These are phyloP conservation scores for Hypsibius dujardini DNA, from an alignment of 1,140 invertebrate species.

Conservation along the genomic window DNA sequence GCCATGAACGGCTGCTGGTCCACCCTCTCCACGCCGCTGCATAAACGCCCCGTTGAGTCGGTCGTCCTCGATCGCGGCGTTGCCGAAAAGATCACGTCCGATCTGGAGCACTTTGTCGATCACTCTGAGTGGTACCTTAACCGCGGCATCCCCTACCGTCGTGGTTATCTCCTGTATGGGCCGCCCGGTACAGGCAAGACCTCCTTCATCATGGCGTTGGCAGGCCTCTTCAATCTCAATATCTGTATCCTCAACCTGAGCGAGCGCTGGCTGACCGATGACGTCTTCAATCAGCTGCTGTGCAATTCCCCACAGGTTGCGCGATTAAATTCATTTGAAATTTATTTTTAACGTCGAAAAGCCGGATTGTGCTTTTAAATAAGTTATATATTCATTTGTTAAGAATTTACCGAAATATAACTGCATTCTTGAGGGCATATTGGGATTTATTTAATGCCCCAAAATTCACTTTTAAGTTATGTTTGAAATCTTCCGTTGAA, in stretches of 20 bases:
- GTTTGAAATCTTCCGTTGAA: too few species aligned
- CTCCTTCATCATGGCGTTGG: conserved; percentile 84
- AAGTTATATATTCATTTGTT: too few species aligned
- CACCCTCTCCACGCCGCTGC: not conserved
- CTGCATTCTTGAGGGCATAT: too few species aligned
- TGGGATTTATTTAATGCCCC: too few species aligned
- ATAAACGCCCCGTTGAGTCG: conserved; percentile 5
- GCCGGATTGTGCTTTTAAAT: too few species aligned
- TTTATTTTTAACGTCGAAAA: too few species aligned
- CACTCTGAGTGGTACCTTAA: conserved; percentile 7
- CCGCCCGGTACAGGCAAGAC: conserved; percentile 99
- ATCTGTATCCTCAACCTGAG: conserved; percentile 2
- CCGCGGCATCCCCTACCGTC: not conserved
- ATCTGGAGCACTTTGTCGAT: conserved; percentile 1
- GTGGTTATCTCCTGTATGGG: conserved; percentile 63
- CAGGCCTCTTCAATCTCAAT: conserved; percentile 34
- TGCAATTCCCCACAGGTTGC: not conserved
- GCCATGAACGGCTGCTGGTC: not conserved
- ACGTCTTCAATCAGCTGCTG: conserved; percentile 11
- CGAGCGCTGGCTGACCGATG: conserved; percentile 8
- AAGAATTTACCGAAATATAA: too few species aligned
- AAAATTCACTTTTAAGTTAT: too few species aligned
- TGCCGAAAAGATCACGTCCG: not conserved
- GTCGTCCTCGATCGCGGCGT: conserved; percentile 1
- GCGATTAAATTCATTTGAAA: too few species aligned